Conservation (phyloP, 2,113 vertebrate species). For the Patagioenas fasciata region DNA sequence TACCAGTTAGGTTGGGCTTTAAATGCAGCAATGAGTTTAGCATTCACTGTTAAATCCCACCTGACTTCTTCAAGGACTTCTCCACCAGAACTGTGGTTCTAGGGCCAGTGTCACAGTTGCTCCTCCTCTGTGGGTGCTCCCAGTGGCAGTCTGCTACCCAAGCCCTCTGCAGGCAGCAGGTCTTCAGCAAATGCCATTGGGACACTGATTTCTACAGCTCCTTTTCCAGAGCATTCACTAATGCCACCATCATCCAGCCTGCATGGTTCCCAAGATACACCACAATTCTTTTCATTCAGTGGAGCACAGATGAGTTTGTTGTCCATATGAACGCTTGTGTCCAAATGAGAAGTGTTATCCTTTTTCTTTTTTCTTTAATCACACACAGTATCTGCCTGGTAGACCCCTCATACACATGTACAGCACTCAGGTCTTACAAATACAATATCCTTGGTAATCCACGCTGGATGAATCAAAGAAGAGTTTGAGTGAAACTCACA, state of each 20-base stretch:
- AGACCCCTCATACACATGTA: background rate
- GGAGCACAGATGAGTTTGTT: background rate
- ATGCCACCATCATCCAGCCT: rapidly evolving
- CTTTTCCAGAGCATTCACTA: background rate
- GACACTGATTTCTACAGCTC: background rate
- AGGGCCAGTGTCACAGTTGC: background rate
- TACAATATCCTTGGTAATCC: background rate
- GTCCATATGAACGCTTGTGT: background rate
- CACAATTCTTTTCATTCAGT: background rate
- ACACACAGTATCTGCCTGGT: background rate
- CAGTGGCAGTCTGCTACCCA: background rate
- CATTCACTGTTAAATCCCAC: background rate
- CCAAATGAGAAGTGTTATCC: background rate
- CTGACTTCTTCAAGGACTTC: background rate
- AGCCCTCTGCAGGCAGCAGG: background rate
- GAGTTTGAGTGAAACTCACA: constrained; percentile 15
- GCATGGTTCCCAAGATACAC: background rate
- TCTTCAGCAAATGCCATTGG: background rate
- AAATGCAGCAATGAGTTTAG: background rate
- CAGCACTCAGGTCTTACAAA: background rate
- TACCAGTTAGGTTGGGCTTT: background rate
- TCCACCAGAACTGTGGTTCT: background rate
- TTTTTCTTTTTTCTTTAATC: background rate
- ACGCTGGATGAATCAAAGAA: background rate
- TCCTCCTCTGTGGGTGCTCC: background rate